Conservation (phyloP, 1,140 invertebrate genomes). For the Atta texana region DNA sequence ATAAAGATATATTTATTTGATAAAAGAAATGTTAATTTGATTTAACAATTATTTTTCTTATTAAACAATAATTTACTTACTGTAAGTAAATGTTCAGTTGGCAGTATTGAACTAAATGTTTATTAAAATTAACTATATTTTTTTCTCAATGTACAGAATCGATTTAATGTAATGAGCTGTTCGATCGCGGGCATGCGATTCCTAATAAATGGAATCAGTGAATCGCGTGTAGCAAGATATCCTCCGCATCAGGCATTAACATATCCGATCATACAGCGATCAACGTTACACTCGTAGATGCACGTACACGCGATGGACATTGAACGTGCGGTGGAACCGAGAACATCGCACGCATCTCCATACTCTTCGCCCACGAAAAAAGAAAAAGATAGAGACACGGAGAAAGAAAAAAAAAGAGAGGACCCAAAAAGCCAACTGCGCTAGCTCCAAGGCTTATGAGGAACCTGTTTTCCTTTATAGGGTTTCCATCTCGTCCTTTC, state of each 20-base stretch:
- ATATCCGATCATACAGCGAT: not conserved
- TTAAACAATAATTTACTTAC: too few relatives aligned
- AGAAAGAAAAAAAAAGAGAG: not conserved
- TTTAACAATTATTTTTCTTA: too few relatives aligned
- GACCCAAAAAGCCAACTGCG: slow-evolving; percentile 45
- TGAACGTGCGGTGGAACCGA: not conserved
- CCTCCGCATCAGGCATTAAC: not conserved
- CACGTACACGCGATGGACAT: not conserved
- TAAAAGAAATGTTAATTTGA: too few relatives aligned
- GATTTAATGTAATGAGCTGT: too few relatives aligned
- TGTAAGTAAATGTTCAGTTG: too few relatives aligned
- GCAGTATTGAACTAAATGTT: too few relatives aligned
- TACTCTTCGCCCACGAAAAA: slow-evolving; percentile 1
- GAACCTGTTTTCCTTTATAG: slow-evolving; percentile 73
- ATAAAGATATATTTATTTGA: too few relatives aligned
- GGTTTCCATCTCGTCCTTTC: slow-evolving; percentile 52
- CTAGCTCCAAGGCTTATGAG: slow-evolving; percentile 55
- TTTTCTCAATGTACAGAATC: too few relatives aligned
- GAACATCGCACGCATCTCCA: slow-evolving; percentile 10
- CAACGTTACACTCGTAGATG: not conserved
- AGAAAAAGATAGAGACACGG: not conserved
- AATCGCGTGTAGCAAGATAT: not conserved
- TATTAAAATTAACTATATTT: too few relatives aligned
- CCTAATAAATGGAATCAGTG: not conserved
- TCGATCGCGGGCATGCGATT: not conserved